These are phyloP conservation scores for Lophotriccus pileatus DNA, from an alignment of 2,797 vertebrate species.

Conservation along the genomic window DNA sequence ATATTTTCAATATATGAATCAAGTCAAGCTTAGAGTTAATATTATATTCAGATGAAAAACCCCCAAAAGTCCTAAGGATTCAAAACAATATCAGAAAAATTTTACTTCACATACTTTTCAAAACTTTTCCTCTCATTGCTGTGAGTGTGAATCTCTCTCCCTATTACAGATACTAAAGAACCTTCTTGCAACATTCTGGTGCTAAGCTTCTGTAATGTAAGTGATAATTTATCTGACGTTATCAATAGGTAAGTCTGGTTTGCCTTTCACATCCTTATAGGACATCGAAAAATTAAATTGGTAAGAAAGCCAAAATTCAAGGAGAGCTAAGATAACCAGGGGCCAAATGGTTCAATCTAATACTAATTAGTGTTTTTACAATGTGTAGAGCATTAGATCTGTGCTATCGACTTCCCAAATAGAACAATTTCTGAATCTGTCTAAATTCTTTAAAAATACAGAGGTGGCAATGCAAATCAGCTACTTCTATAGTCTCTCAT, in stretches of 20 bases:
- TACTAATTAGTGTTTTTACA: background rate
- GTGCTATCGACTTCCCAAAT: background rate
- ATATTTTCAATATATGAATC: background rate
- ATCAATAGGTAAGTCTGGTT: background rate
- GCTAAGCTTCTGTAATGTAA: background rate
- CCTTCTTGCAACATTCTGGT: background rate
- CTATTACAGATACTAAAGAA: background rate
- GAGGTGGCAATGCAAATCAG: background rate
- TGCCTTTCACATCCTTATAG: background rate
- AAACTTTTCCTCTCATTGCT: background rate
- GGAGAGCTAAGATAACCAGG: background rate
- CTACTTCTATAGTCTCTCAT: background rate
- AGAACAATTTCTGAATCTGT: background rate
- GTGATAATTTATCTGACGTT: background rate
- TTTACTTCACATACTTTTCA: background rate
- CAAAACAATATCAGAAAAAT: background rate
- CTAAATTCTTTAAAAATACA: background rate
- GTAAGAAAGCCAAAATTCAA: background rate
- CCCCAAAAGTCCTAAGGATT: background rate
- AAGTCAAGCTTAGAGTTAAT: background rate
- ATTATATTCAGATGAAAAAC: background rate
- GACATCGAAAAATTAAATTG: background rate
- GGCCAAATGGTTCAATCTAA: background rate
- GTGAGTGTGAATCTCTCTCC: background rate
- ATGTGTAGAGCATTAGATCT: background rate